Conservation (phyloP, 2,888 invertebrate genomes). For the Nineta flava region DNA sequence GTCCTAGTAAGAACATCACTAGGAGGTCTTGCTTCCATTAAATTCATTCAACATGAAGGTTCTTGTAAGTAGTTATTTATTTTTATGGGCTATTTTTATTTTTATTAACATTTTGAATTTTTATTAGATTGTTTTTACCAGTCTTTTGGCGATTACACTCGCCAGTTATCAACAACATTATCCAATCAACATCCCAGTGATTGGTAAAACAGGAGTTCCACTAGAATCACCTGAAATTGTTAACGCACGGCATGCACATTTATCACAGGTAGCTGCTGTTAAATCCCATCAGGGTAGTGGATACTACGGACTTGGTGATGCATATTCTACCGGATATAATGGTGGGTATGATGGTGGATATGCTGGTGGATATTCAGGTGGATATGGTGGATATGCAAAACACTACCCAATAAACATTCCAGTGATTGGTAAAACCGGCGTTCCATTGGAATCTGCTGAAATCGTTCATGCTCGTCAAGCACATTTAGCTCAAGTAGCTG, state of each 20-base stretch:
- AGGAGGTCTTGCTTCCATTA: conserved; percentile 5
- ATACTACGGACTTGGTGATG: too few relatives aligned
- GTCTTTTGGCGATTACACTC: conserved; percentile 7
- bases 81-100: too few relatives aligned
- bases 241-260: conserved; percentile 8
- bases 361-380: background rate
- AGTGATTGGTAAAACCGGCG: conserved; percentile 8
- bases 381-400: background rate
- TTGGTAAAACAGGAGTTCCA: conserved; percentile 9
- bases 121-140: conserved; percentile 7
- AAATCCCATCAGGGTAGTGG: background rate
- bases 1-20: conserved; percentile 7
- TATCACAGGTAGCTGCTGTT: conserved; percentile 4
- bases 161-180: conserved; percentile 4
- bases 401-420: conserved; percentile 8
- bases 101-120: background rate
- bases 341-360: background rate
- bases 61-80: conserved; percentile 4
- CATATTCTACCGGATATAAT: background rate
- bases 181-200: conserved; percentile 8
- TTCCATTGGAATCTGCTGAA: conserved; percentile 9
- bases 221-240: conserved; percentile 8
- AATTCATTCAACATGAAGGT: conserved; percentile 5
- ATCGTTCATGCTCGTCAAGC: conserved; percentile 8
- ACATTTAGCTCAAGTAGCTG: conserved; percentile 8